Percentiles rank a stretch among this genome's conserved stretches.
Conservation (phyloP, 2,888 invertebrate species). For the Tortricodes alternella region DNA sequence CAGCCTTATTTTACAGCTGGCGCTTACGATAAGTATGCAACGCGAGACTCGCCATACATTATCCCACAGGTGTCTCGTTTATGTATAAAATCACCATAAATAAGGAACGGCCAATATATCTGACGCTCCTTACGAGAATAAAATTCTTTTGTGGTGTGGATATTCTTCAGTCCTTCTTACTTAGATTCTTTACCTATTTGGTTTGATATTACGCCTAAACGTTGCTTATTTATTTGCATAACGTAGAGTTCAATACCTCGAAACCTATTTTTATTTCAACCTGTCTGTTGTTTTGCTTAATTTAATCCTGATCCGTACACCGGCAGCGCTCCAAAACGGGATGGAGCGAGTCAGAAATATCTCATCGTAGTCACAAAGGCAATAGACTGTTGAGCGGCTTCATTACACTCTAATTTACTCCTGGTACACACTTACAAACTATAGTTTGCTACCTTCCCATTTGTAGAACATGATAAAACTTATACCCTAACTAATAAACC, state of each 20-base stretch:
- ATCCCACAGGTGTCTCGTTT: constrained; percentile 56
- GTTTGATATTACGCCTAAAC: background rate
- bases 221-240: background rate
- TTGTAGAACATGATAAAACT: background rate
- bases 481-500: background rate
- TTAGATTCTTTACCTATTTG: background rate
- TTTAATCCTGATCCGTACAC: constrained; percentile 47
- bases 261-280: background rate
- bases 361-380: constrained; percentile 50
- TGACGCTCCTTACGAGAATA: constrained; percentile 26
- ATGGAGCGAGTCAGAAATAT: constrained; percentile 54
- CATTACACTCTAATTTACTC: background rate
- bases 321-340: constrained; percentile 52
- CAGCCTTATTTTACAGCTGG: constrained; percentile 17
- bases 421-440: background rate
- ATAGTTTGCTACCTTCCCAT: background rate
- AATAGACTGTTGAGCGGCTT: constrained; percentile 49
- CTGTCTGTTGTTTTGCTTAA: constrained; percentile 40
- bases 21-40: constrained; percentile 46
- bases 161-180: constrained; percentile 8
- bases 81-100: constrained; percentile 51
- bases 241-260: background rate
- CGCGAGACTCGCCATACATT: constrained; percentile 53
- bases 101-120: constrained; percentile 44
- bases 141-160: constrained; percentile 22